Conservation (phyloP, 2,797 vertebrate genomes). For the Mormyrus proboscirostris region DNA sequence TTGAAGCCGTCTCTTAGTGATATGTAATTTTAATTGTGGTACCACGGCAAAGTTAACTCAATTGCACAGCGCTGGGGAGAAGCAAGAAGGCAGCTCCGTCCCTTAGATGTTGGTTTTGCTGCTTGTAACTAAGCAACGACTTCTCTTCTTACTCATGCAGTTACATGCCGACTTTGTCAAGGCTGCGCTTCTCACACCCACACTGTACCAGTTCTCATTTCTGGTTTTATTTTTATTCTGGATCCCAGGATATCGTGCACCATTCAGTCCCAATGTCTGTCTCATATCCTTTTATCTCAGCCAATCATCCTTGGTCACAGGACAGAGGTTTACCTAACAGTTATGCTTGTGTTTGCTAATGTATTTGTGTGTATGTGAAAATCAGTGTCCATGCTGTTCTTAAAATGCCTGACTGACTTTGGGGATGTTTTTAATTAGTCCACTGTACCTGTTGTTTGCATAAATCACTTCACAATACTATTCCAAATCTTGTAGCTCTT, state of each 20-base stretch:
- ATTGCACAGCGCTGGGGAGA: not conserved
- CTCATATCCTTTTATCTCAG: not conserved
- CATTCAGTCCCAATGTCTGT: not conserved
- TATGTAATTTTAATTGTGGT: constrained; percentile 63
- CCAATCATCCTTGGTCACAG: not conserved
- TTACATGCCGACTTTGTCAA: not conserved
- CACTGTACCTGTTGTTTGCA: constrained; percentile 10
- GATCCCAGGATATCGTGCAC: not conserved
- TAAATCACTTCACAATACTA: constrained; percentile 10
- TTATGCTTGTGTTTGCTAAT: not conserved
- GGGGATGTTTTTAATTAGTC: not conserved
- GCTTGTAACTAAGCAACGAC: not conserved
- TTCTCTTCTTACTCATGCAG: not conserved
- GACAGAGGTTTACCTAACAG: not conserved
- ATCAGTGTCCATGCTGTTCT: not conserved
- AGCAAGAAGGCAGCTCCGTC: not conserved
- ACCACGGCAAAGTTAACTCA: constrained; percentile 53
- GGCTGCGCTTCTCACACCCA: not conserved
- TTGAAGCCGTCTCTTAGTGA: constrained; percentile 30
- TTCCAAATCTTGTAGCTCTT: constrained; percentile 49
- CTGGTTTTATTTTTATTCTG: not conserved
- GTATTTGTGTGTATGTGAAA: not conserved
- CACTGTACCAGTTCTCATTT: not conserved
- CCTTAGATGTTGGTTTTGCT: not conserved
- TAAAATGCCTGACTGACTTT: not conserved